Evolutionary conservation across 1,140 invertebrate species (phyloP).

Genomic region (Drosophila equinoxialis): DNA sequence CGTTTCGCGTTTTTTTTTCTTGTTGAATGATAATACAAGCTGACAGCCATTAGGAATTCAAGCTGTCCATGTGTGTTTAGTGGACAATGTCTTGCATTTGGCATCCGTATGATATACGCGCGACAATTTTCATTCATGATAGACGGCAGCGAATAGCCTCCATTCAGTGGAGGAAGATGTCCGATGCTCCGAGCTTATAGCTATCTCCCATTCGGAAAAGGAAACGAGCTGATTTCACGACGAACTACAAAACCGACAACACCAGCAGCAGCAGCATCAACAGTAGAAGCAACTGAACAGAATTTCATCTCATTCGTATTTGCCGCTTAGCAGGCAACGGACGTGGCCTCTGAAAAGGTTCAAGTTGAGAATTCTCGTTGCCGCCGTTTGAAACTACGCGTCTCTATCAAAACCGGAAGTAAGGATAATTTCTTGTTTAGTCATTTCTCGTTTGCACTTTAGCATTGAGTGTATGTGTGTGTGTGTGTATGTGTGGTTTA

Average conservation of each 20-base stretch:
- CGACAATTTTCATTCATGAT: constrained; percentile 70
- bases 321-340: constrained; percentile 68
- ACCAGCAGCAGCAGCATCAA: constrained; percentile 9
- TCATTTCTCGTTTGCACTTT: constrained; percentile 13
- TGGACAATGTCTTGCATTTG: constrained; percentile 21
- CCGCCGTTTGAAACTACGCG: constrained; percentile 23
- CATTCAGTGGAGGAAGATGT: constrained; percentile 6
- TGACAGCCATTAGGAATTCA: constrained; percentile 62
- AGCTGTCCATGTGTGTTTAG: constrained; percentile 38
- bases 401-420: constrained; percentile 60
- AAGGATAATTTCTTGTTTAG: constrained; percentile 62
- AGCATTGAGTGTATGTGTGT: neutral
- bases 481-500: constrained; percentile 20
- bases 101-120: constrained; percentile 74
- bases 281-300: constrained; percentile 19
- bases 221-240: constrained; percentile 35
- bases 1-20: neutral
- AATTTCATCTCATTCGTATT: constrained; percentile 64
- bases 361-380: neutral
- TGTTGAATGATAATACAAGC: constrained; percentile 51
- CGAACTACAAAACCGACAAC: constrained; percentile 35
- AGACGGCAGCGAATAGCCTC: constrained; percentile 3
- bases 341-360: constrained; percentile 44
- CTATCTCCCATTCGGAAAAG: constrained; percentile 10
- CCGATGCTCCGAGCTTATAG: constrained; percentile 4